phyloP scores from a whole-genome alignment of 2,888 invertebrate species.

The Apoderus coryli region DNA sequence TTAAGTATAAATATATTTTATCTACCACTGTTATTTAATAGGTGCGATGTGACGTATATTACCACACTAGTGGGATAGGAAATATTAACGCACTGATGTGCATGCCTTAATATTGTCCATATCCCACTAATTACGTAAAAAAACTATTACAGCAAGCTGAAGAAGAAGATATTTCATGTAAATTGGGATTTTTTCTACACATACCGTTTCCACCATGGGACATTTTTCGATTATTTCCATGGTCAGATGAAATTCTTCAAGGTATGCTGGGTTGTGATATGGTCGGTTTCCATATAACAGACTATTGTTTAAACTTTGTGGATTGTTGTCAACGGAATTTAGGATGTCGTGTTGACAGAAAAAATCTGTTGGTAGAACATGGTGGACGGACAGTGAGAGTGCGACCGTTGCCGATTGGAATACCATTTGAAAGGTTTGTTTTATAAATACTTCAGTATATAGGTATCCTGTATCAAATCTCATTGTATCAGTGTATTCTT shows the following conservation, averaged over 20 bases:
- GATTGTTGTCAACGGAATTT: conserved; percentile 79
- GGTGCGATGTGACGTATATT: no score
- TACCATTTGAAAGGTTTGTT: conserved; percentile 79
- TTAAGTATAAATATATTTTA: no score
- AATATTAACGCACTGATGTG: no score
- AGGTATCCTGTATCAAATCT: no score
- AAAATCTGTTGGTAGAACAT: conserved; percentile 73
- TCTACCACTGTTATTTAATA: no score
- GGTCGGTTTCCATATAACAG: conserved; percentile 85
- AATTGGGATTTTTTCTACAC: conserved; percentile 84
- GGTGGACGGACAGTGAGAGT: conserved; percentile 75
- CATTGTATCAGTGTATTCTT: no score
- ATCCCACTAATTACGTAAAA: no score
- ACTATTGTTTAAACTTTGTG: conserved; percentile 82
- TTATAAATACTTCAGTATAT: no score
- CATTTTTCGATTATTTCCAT: conserved; percentile 77
- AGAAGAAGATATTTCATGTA: conserved; percentile 59
- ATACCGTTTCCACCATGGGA: conserved; percentile 94
- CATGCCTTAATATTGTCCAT: no score
- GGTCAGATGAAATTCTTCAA: conserved; percentile 88
- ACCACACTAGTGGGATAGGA: no score
- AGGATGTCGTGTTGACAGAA: conserved; percentile 78
- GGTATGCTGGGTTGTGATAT: conserved; percentile 86
- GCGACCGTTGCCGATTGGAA: conserved; percentile 75
- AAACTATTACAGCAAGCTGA: conserved; percentile 54